Conservation (phyloP, 2,113 vertebrate species). For the Zosterops hypoxanthus region DNA sequence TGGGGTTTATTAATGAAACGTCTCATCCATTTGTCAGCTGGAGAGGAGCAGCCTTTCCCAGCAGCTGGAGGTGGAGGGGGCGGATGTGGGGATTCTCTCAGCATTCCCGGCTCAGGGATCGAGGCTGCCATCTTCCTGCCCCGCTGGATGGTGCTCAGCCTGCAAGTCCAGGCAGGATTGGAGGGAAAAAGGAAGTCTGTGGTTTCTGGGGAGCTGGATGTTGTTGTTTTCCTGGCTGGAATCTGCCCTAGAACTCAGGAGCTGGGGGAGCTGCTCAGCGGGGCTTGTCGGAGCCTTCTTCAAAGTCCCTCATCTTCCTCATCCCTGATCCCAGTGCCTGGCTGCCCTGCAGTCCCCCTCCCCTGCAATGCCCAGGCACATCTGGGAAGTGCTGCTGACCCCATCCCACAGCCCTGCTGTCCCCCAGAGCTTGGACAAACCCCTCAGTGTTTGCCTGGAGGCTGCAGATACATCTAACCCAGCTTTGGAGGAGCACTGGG, state of each 20-base stretch:
- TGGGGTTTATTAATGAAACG: slow-evolving; percentile 59
- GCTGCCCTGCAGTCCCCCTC: neutral
- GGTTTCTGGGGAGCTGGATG: neutral
- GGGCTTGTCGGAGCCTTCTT: neutral
- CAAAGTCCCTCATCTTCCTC: neutral
- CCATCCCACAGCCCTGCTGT: neutral
- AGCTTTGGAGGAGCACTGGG: neutral
- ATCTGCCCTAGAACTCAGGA: neutral
- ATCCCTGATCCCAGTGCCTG: neutral
- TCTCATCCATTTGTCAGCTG: slow-evolving; percentile 61
- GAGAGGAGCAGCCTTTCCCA: slow-evolving; percentile 30
- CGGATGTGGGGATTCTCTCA: neutral
- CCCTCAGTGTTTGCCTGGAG: neutral
- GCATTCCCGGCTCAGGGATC: neutral
- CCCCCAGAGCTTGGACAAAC: neutral
- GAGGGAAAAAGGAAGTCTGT: rapidly evolving
- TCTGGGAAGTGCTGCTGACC: neutral
- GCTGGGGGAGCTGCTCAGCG: rapidly evolving
- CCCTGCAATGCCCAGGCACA: neutral
- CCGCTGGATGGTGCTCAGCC: neutral
- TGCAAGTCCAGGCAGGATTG: neutral
- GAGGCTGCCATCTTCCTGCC: neutral
- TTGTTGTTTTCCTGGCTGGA: neutral
- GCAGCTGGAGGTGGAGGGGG: neutral
- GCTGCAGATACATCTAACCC: neutral